phyloP scores from a whole-genome alignment of 1,140 invertebrate genomes.

The Globodera rostochiensis region DNA sequence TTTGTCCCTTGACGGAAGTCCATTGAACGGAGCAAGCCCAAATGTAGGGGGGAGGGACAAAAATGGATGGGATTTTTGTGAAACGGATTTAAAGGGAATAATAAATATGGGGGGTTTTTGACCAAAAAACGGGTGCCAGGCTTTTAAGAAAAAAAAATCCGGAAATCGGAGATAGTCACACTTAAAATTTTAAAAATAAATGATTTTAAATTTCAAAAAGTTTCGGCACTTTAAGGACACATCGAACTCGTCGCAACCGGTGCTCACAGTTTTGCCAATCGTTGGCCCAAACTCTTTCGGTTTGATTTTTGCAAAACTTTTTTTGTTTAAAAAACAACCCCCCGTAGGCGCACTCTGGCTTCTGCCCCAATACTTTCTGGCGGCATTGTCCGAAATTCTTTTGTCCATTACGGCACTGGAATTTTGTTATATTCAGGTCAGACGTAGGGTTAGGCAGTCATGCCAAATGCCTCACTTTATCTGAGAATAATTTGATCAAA shows the following conservation, averaged over 20 bases:
- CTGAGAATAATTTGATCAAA: too few relatives aligned
- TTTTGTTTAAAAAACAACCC: background rate
- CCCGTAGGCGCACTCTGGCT: background rate
- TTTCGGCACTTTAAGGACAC: background rate
- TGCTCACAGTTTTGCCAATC: constrained; percentile 14
- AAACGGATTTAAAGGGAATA: background rate
- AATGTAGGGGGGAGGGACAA: background rate
- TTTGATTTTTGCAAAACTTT: background rate
- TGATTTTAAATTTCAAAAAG: background rate
- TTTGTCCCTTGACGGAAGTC: constrained; percentile 25
- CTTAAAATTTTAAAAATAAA: too few relatives aligned
- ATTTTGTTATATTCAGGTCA: constrained; percentile 28
- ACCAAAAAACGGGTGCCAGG: too few relatives aligned
- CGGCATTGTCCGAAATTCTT: constrained; percentile 18
- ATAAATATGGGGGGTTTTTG: too few relatives aligned
- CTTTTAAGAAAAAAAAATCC: too few relatives aligned
- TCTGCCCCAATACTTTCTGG: constrained; percentile 23
- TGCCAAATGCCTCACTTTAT: too few relatives aligned
- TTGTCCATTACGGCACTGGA: constrained; percentile 13
- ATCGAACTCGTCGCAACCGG: background rate
- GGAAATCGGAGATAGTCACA: too few relatives aligned
- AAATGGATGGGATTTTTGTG: background rate
- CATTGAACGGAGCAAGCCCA: background rate
- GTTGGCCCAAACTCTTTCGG: background rate
- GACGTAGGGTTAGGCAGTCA: too few relatives aligned